These are phyloP conservation scores for Drosophila flavopinicola DNA, from an alignment of 2,888 invertebrate genomes.

Conservation along the genomic window DNA sequence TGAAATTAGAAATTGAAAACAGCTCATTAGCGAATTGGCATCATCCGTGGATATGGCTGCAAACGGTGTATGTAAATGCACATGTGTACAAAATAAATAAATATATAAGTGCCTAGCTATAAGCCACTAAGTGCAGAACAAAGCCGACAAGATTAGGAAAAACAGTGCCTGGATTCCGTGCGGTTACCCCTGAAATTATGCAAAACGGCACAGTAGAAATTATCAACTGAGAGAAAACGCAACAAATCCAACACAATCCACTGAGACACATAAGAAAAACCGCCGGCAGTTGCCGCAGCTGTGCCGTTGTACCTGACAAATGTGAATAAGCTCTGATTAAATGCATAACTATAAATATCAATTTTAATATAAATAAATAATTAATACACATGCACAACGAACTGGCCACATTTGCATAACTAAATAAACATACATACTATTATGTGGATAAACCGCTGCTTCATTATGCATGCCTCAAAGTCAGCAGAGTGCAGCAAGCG, in stretches of 20 bases:
- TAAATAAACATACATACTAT: too few species aligned
- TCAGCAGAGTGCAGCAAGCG: conserved; percentile 29
- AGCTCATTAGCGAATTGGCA: conserved; percentile 76
- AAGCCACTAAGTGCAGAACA: conserved; percentile 42
- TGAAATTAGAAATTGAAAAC: conserved; percentile 81
- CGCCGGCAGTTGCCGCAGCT: conserved; percentile 31
- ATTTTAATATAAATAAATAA: conserved; percentile 5
- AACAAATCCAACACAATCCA: conserved; percentile 2
- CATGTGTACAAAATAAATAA: neutral
- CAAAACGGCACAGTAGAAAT: conserved; percentile 32
- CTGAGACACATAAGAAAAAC: conserved; percentile 16
- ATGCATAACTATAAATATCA: conserved; percentile 8
- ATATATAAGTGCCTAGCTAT: conserved; percentile 1
- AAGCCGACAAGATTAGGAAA: conserved; percentile 24
- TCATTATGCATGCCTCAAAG: conserved; percentile 48
- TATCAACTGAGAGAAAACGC: conserved; percentile 28
- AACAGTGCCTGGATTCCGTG: conserved; percentile 22
- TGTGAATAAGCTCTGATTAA: conserved; percentile 18
- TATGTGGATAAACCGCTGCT: conserved; percentile 28
- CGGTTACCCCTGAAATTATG: conserved; percentile 30
- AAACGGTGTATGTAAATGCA: conserved; percentile 75
- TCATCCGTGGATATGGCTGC: conserved; percentile 82
- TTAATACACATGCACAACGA: neutral
- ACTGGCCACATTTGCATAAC: conserved; percentile 34
- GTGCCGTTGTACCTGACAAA: conserved; percentile 10